Evolutionary conservation across 2,797 vertebrate species (phyloP).

Genomic region (Neosilurus hyrtlii): DNA sequence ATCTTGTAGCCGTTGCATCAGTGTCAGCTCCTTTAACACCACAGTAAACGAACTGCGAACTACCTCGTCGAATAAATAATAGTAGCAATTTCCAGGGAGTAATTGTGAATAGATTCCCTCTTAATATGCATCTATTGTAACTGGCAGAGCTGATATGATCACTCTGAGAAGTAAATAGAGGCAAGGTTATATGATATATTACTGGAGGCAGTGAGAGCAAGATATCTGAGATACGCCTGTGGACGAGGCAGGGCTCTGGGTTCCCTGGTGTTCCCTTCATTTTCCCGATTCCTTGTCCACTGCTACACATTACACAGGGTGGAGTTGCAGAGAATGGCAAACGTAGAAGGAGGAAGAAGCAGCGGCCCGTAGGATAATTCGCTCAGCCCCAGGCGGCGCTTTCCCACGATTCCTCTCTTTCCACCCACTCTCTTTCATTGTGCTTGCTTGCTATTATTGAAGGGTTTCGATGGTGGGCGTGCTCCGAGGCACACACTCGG

Average conservation of each 20-base stretch:
- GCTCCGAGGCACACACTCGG: constrained; percentile 17
- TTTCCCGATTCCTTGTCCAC: background rate
- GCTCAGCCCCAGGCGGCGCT: constrained; percentile 75
- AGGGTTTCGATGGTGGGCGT: constrained; percentile 41
- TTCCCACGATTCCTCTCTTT: constrained; percentile 80
- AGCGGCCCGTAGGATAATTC: constrained; percentile 80
- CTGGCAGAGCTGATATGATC: background rate
- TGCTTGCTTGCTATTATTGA: constrained; percentile 36
- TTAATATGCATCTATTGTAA: background rate
- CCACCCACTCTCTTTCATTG: constrained; percentile 72
- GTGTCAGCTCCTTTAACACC: background rate
- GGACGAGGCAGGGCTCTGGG: constrained; percentile 8
- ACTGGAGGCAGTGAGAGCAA: background rate
- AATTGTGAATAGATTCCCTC: background rate
- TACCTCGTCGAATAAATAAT: background rate
- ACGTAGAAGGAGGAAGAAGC: constrained; percentile 76
- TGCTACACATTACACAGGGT: constrained; percentile 71
- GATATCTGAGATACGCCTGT: constrained; percentile 4
- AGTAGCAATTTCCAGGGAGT: background rate
- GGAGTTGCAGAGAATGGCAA: constrained; percentile 79
- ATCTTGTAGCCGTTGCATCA: background rate
- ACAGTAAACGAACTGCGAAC: background rate
- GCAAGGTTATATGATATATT: background rate
- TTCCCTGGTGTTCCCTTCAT: background rate
- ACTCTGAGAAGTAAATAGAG: background rate